Conservation (phyloP, 1,140 invertebrate genomes). For the Pogonognathellus flavescens region DNA sequence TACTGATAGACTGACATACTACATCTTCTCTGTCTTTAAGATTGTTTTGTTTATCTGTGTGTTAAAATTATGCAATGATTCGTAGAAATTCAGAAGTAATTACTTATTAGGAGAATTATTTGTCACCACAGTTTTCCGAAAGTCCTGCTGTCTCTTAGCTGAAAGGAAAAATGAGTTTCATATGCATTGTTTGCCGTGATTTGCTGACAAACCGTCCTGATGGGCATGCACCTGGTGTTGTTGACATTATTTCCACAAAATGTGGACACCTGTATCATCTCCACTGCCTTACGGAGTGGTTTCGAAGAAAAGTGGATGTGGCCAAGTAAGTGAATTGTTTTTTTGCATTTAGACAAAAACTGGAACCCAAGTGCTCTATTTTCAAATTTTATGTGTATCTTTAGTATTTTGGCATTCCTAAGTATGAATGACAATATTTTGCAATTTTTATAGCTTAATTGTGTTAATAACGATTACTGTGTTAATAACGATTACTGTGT, state of each 20-base stretch:
- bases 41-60: no score
- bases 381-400: background rate
- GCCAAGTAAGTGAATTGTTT: slow-evolving; percentile 52
- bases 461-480: no score
- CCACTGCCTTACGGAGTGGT: slow-evolving; percentile 58
- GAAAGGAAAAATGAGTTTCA: slow-evolving; percentile 58
- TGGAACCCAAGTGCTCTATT: background rate
- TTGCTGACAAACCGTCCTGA: slow-evolving; percentile 58
- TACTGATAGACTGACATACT: background rate
- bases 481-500: no score
- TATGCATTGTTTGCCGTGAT: slow-evolving; percentile 63
- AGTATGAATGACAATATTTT: no score
- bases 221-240: slow-evolving; percentile 36
- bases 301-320: slow-evolving; percentile 55
- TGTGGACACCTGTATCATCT: slow-evolving; percentile 60
- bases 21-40: background rate
- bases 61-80: no score
- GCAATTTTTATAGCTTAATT: no score
- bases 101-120: background rate
- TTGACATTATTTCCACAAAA: slow-evolving; percentile 58
- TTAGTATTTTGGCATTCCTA: background rate
- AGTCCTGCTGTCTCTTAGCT: background rate
- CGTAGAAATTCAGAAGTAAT: background rate
- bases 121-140: background rate
- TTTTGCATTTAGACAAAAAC: background rate